These are phyloP conservation scores for Macrosiphum euphorbiae DNA, from an alignment of 2,888 invertebrate species.

Conservation along the genomic window DNA sequence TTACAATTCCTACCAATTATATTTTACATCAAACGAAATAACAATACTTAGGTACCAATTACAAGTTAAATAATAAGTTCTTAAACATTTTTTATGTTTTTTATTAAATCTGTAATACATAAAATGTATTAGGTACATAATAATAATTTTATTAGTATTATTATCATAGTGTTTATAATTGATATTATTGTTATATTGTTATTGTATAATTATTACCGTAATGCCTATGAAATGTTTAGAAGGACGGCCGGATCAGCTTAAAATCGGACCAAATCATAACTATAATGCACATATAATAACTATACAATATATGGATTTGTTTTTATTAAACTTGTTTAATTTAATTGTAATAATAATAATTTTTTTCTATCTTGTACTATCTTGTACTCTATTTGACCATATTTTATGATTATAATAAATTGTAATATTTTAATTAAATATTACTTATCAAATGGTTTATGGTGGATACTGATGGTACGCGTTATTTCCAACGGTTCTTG, in stretches of 20 bases:
- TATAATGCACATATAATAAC: neutral
- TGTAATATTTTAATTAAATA: neutral
- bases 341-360: neutral
- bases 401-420: neutral
- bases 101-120: neutral
- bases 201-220: no score
- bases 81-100: neutral
- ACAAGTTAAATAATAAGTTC: neutral
- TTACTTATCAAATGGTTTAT: neutral
- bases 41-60: no score
- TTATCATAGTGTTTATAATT: no score
- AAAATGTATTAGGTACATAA: neutral
- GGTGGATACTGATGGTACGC: neutral
- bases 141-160: neutral
- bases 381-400: neutral
- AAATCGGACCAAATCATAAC: neutral
- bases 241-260: neutral
- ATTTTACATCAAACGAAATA: neutral
- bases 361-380: neutral
- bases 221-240: neutral
- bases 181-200: neutral
- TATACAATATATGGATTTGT: neutral
- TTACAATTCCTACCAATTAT: neutral
- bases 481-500: no score
- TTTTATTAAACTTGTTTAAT: neutral